phyloP scores from a whole-genome alignment of 2,113 vertebrate species.

The Paedocypris sp. region DNA sequence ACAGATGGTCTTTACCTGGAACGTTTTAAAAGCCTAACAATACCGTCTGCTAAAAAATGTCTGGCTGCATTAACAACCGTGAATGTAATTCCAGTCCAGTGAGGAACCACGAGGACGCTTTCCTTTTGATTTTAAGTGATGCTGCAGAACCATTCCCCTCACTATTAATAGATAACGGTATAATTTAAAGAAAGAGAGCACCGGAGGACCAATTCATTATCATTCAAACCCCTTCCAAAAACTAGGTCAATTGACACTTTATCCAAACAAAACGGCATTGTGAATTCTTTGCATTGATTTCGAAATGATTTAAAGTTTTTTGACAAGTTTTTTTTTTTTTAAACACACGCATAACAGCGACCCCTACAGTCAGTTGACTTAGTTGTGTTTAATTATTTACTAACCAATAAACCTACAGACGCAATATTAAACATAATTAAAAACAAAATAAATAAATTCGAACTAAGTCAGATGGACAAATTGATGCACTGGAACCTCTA shows the following conservation, averaged over 20 bases:
- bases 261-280: no score
- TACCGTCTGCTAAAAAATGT: constrained; percentile 2
- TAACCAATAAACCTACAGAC: no score
- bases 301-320: no score
- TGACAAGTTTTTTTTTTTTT: no score
- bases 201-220: neutral
- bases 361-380: no score
- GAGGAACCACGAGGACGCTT: neutral
- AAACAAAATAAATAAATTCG: no score
- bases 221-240: neutral
- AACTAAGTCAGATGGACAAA: neutral
- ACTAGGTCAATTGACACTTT: neutral
- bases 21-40: neutral
- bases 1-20: neutral
- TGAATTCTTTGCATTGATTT: no score
- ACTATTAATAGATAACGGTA: constrained; percentile 3
- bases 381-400: no score
- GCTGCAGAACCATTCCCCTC: neutral
- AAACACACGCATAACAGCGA: no score
- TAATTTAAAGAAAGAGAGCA: constrained; percentile 3
- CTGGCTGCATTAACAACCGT: neutral
- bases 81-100: neutral
- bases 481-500: neutral
- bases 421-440: no score
- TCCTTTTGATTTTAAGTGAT: constrained; percentile 14